These are phyloP conservation scores for Sebastiscus albofasciatus DNA, from an alignment of 2,797 vertebrate genomes.

Conservation along the genomic window DNA sequence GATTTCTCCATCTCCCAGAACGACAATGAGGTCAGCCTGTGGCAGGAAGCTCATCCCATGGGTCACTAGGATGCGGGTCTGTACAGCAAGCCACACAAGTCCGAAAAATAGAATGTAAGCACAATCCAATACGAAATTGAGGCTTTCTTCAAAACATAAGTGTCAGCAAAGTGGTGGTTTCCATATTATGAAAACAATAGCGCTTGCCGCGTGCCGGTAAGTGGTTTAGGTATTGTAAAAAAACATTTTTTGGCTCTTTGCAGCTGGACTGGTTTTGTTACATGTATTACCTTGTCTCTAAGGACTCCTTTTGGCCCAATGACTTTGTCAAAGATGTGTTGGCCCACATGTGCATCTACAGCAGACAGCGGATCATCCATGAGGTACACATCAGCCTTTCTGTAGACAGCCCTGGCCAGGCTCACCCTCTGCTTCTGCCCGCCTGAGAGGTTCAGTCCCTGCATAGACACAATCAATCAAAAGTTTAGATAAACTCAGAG, in stretches of 20 bases:
- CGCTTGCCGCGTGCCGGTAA: constrained; percentile 2
- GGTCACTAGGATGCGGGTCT: constrained; percentile 97
- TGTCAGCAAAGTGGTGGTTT: constrained; percentile 54
- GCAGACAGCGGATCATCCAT: constrained; percentile 96
- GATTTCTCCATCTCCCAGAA: constrained; percentile 89
- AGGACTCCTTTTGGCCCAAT: constrained; percentile 92
- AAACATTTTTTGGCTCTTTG: constrained; percentile 27
- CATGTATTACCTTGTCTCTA: constrained; percentile 86
- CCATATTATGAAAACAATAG: constrained; percentile 51
- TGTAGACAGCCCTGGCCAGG: constrained; percentile 92
- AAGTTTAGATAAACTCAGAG: neutral
- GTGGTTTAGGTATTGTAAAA: constrained; percentile 42
- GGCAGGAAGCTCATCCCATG: constrained; percentile 90
- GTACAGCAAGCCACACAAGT: constrained; percentile 56
- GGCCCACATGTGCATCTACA: constrained; percentile 92
- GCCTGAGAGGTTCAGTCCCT: constrained; percentile 95
- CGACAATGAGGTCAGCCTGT: constrained; percentile 90
- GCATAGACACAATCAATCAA: constrained; percentile 1
- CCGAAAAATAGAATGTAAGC: constrained; percentile 49
- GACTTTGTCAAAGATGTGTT: constrained; percentile 93
- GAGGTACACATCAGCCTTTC: constrained; percentile 90
- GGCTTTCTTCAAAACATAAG: constrained; percentile 47
- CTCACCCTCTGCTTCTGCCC: constrained; percentile 94
- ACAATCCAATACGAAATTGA: constrained; percentile 48
- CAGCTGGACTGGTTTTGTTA: neutral